phyloP scores from a whole-genome alignment of 92 coral and sea anemone genomes.

The Ricordea florida region DNA sequence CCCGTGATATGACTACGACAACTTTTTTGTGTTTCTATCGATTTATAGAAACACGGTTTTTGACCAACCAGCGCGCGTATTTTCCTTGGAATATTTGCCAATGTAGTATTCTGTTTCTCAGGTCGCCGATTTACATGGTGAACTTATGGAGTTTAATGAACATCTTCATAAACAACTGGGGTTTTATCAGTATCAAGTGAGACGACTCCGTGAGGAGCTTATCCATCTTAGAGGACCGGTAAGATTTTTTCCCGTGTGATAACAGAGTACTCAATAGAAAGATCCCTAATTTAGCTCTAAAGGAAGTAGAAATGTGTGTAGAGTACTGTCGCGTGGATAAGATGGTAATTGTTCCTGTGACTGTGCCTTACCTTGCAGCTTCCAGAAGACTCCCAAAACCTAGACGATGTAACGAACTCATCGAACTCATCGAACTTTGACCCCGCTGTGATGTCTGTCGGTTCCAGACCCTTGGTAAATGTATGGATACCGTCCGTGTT shows the following conservation, averaged over 20 bases:
- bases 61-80: too few species aligned
- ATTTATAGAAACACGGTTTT: too few species aligned
- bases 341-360: too few species aligned
- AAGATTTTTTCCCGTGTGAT: neutral
- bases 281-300: neutral
- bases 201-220: conserved; percentile 84
- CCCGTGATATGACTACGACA: too few species aligned
- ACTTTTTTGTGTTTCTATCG: too few species aligned
- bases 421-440: conserved; percentile 70
- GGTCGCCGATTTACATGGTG: conserved; percentile 99
- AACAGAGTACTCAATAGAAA: neutral
- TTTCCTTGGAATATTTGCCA: neutral
- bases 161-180: conserved; percentile 80
- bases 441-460: conserved; percentile 59
- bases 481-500: conserved; percentile 99
- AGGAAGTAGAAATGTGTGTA: too few species aligned
- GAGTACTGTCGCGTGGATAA: too few species aligned
- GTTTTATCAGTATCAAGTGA: conserved; percentile 74
- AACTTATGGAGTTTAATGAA: conserved; percentile 91
- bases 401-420: conserved; percentile 55
- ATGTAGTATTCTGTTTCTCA: conserved; percentile 1
- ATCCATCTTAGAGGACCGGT: conserved; percentile 95
- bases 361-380: conserved; percentile 48
- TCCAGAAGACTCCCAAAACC: conserved; percentile 69
- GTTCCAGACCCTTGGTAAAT: conserved; percentile 87